Evolutionary conservation across 2,113 vertebrate genomes (phyloP).

Genomic region (Chionis minor): DNA sequence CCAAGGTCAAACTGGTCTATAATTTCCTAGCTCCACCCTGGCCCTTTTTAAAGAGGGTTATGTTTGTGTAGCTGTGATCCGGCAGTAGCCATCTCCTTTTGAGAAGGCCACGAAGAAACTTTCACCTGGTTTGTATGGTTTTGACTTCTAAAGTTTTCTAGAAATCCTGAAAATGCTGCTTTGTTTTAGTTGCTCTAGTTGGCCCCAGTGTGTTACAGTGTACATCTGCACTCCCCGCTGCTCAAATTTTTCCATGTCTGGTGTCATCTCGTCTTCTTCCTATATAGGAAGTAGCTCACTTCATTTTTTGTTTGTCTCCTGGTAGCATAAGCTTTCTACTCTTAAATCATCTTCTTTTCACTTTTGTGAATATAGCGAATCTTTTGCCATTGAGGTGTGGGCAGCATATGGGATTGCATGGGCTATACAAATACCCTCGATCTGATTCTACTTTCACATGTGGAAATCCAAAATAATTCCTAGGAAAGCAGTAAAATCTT

Average conservation of each 20-base stretch:
- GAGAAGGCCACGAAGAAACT: background rate
- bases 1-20: constrained; percentile 51
- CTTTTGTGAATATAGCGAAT: background rate
- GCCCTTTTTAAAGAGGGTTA: background rate
- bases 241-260: background rate
- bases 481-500: background rate
- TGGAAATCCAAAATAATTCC: background rate
- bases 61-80: background rate
- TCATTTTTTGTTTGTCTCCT: background rate
- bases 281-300: background rate
- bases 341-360: background rate
- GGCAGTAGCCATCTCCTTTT: background rate
- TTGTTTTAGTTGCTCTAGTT: background rate
- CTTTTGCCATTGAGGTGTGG: background rate
- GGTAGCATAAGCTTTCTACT: background rate
- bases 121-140: background rate
- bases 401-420: background rate
- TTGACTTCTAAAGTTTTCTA: background rate
- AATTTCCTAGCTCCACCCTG: constrained; percentile 14
- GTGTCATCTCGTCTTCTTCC: background rate
- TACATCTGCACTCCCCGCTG: accelerated
- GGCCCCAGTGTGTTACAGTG: background rate
- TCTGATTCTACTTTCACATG: background rate
- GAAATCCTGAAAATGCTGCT: background rate
- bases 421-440: background rate